A percentile compares a stretch with the other conserved stretches of the same genome.
phyloP scores from a whole-genome alignment of 1,140 invertebrate genomes.

The Platyscapa corneri region DNA sequence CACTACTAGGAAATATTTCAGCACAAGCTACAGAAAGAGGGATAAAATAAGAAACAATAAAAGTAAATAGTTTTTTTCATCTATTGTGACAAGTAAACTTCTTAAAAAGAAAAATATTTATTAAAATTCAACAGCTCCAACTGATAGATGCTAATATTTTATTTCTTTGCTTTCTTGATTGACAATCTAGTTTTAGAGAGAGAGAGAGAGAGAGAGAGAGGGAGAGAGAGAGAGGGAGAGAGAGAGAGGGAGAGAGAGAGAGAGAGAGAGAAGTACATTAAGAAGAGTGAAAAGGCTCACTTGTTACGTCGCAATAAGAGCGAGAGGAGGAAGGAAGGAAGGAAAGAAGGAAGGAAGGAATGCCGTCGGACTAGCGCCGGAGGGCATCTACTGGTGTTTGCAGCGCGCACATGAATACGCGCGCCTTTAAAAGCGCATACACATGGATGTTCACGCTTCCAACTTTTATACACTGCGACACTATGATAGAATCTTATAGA shows the following conservation, averaged over 20 bases:
- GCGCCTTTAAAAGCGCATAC: background rate
- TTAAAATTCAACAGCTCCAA: too few relatives aligned
- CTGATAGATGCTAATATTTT: background rate
- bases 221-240: slow-evolving; percentile 47
- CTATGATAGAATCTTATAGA: slow-evolving; percentile 27
- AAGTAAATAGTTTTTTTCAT: slow-evolving; percentile 39
- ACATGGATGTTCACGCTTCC: slow-evolving; percentile 46
- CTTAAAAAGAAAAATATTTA: slow-evolving; percentile 42
- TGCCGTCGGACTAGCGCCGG: slow-evolving; percentile 74
- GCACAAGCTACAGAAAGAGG: background rate
- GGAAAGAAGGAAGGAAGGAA: slow-evolving; percentile 71
- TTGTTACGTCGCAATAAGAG: slow-evolving; percentile 55
- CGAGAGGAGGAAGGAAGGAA: slow-evolving; percentile 69
- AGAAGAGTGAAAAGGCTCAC: slow-evolving; percentile 46
- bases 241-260: slow-evolving; percentile 32
- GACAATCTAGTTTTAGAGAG: background rate
- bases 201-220: background rate
- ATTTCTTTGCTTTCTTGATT: background rate
- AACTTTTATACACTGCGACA: slow-evolving; percentile 51
- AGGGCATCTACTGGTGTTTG: slow-evolving; percentile 59
- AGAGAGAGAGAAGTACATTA: slow-evolving; percentile 53
- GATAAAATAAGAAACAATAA: background rate
- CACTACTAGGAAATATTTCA: slow-evolving; percentile 37
- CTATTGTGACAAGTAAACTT: too few relatives aligned
- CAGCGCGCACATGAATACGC: background rate